phyloP scores from a whole-genome alignment of 1,140 invertebrate species.

The Listronotus oregonensis region DNA sequence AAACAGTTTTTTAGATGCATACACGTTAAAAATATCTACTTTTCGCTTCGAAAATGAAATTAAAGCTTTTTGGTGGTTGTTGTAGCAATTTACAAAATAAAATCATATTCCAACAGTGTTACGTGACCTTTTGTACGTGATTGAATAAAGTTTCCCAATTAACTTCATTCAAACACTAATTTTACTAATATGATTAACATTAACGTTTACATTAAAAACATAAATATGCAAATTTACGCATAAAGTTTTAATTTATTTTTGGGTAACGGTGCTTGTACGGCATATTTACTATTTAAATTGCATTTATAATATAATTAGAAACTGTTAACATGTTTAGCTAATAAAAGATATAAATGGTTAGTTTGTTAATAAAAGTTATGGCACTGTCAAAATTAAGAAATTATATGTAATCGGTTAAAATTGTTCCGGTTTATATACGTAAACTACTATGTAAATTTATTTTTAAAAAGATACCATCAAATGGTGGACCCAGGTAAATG shows the following conservation, averaged over 20 bases:
- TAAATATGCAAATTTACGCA: slow-evolving; percentile 18
- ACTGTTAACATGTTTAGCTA: neutral
- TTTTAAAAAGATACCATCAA: slow-evolving; percentile 30
- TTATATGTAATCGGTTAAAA: too few relatives aligned
- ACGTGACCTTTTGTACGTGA: too few relatives aligned
- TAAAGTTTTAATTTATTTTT: slow-evolving; percentile 18
- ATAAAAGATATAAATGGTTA: neutral
- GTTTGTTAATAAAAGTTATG: too few relatives aligned
- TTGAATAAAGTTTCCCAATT: too few relatives aligned
- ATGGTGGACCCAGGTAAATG: slow-evolving; percentile 37
- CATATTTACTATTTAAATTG: slow-evolving; percentile 12
- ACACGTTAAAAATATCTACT: too few relatives aligned
- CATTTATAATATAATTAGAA: slow-evolving; percentile 8
- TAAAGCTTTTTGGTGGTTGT: too few relatives aligned
- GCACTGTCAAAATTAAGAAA: too few relatives aligned
- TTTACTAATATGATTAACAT: neutral
- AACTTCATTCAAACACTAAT: neutral
- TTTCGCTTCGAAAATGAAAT: too few relatives aligned
- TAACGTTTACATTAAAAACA: neutral
- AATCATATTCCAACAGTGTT: too few relatives aligned
- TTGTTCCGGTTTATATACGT: too few relatives aligned
- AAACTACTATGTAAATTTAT: slow-evolving; percentile 3
- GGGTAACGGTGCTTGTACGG: slow-evolving; percentile 13
- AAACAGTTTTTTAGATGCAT: too few relatives aligned
- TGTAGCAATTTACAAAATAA: too few relatives aligned